Evolutionary conservation across 2,888 invertebrate species (phyloP).

Genomic region (Sminthurides aquaticus): DNA sequence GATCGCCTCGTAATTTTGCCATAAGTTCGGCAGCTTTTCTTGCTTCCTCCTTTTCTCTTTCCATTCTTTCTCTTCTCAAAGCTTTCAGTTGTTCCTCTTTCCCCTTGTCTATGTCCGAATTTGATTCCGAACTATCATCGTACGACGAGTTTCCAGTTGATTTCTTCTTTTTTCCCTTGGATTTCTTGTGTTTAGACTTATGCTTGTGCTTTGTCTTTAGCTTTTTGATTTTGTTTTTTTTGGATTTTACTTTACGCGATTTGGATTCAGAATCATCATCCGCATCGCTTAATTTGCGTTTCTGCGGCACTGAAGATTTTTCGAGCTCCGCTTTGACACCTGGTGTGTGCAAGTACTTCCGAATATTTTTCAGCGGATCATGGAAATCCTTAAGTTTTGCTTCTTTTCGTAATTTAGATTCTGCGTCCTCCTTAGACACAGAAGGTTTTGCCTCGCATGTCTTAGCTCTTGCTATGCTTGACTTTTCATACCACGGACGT

Average conservation of each 20-base stretch:
- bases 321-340: slow-evolving; percentile 39
- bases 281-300: neutral
- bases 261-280: slow-evolving; percentile 31
- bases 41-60: slow-evolving; percentile 73
- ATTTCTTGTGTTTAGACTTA: slow-evolving; percentile 47
- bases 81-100: slow-evolving; percentile 54
- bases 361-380: slow-evolving; percentile 71
- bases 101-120: slow-evolving; percentile 44
- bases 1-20: slow-evolving; percentile 58
- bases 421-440: slow-evolving; percentile 52
- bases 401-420: slow-evolving; percentile 51
- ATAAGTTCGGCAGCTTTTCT: slow-evolving; percentile 62
- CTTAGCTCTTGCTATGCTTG: neutral
- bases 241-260: slow-evolving; percentile 45
- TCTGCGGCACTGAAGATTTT: slow-evolving; percentile 18
- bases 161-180: slow-evolving; percentile 43
- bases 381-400: slow-evolving; percentile 59
- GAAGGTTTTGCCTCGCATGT: slow-evolving; percentile 43
- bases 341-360: slow-evolving; percentile 50
- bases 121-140: slow-evolving; percentile 36
- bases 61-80: slow-evolving; percentile 67
- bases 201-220: slow-evolving; percentile 46
- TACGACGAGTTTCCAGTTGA: slow-evolving; percentile 13
- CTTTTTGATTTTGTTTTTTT: slow-evolving; percentile 36
- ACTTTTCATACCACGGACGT: slow-evolving; percentile 73